Evolutionary conservation across 2,113 vertebrate genomes (phyloP).

Genomic region (Pongo pygmaeus): DNA sequence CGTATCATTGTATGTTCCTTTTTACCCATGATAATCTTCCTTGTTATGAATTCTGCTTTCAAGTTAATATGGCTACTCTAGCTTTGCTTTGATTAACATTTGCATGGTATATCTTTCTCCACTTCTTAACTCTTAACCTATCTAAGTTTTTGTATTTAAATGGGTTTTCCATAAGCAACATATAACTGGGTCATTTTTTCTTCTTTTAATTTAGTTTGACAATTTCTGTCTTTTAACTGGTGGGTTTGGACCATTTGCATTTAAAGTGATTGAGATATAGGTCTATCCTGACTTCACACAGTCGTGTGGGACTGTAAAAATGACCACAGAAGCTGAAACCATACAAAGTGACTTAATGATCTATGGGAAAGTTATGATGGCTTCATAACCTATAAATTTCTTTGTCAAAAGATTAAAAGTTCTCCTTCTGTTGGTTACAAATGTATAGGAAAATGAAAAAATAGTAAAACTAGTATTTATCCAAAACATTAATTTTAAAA

Average conservation of each 20-base stretch:
- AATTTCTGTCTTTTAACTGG: not conserved
- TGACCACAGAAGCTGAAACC: not conserved
- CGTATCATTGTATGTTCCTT: no score
- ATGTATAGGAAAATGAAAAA: not conserved
- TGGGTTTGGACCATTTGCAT: not conserved
- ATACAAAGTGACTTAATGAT: not conserved
- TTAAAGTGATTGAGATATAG: not conserved
- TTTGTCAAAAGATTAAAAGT: not conserved
- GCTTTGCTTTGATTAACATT: no score
- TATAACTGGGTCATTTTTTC: no score
- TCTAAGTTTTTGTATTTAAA: no score
- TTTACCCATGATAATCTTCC: no score
- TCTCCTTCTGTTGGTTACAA: not conserved
- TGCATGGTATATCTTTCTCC: no score
- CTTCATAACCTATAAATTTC: not conserved
- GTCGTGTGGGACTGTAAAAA: not conserved
- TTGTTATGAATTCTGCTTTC: no score
- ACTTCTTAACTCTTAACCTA: no score
- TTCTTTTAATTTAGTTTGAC: no score
- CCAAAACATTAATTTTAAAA: not conserved
- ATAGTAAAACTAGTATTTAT: no score
- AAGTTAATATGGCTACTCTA: no score
- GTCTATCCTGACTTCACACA: not conserved
- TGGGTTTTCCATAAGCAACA: no score
- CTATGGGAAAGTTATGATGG: not conserved